These are phyloP conservation scores for Epinephelus coioides DNA, from an alignment of 2,797 vertebrate species.

Conservation along the genomic window DNA sequence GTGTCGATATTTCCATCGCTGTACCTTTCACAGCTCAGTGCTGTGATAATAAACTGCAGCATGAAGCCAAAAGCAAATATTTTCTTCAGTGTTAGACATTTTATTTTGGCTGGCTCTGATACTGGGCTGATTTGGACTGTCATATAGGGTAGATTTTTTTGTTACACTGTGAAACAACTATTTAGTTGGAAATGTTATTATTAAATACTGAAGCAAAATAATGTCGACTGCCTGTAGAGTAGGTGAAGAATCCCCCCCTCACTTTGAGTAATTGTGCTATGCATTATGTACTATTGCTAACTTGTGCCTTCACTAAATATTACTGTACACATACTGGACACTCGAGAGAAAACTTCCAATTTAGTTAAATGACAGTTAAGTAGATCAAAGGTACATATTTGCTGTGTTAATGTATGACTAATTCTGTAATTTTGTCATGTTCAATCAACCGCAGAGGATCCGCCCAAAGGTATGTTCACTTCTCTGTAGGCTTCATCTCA, in stretches of 20 bases:
- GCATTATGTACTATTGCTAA: no score
- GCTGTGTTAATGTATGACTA: background rate
- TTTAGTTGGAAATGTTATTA: background rate
- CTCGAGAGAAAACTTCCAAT: background rate
- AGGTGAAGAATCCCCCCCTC: no score
- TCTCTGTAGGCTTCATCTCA: constrained; percentile 8
- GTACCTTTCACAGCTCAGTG: background rate
- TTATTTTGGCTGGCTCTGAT: background rate
- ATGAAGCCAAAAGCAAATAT: background rate
- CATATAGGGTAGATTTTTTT: background rate
- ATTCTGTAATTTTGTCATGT: constrained; percentile 53
- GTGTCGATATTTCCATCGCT: constrained; percentile 3
- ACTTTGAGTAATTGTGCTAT: no score
- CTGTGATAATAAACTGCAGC: background rate
- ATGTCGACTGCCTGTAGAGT: background rate
- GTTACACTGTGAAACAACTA: background rate
- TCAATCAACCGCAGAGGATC: constrained; percentile 82
- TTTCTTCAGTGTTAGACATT: background rate
- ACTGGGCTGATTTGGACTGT: background rate
- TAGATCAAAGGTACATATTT: background rate
- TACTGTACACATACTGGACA: background rate
- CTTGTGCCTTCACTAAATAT: no score
- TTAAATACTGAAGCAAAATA: constrained; percentile 15
- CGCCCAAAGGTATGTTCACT: constrained; percentile 84
- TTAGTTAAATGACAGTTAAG: background rate